A percentile compares a stretch with the other conserved stretches of the same genome.
phyloP scores from a whole-genome alignment of 2,113 vertebrate genomes.

The Laterallus jamaicensis region DNA sequence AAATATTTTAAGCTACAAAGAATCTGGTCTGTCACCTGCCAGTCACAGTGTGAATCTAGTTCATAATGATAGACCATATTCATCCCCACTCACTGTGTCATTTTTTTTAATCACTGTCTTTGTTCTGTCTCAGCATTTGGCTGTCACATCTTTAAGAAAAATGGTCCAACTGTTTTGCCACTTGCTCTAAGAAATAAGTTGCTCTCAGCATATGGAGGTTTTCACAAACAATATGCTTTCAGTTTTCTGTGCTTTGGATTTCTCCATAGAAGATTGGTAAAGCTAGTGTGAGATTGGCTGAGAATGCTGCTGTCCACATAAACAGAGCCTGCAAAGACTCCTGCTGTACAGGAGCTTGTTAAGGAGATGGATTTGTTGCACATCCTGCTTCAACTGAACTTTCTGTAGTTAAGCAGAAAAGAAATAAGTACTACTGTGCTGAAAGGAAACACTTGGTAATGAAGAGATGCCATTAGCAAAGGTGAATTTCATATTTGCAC shows the following conservation, averaged over 20 bases:
- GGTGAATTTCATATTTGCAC: background rate
- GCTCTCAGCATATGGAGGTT: conserved; percentile 31
- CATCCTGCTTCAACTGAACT: background rate
- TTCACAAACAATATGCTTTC: conserved; percentile 53
- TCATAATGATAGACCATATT: background rate
- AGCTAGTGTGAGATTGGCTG: background rate
- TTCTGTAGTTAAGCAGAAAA: background rate
- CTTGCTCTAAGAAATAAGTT: conserved; percentile 32
- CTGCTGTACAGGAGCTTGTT: background rate
- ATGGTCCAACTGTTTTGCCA: conserved; percentile 49
- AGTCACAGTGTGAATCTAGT: background rate
- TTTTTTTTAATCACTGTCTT: conserved; percentile 12
- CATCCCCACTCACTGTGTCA: background rate
- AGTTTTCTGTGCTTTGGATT: background rate
- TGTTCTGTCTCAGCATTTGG: conserved; percentile 43
- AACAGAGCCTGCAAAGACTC: background rate
- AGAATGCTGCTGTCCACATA: background rate
- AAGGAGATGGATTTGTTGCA: background rate
- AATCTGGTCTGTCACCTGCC: conserved; percentile 18
- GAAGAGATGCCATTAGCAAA: background rate
- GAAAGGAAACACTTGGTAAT: background rate
- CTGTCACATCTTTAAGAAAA: conserved; percentile 49
- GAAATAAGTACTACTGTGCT: background rate
- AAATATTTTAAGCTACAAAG: background rate
- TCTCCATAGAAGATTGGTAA: background rate